Percentiles rank a stretch among this genome's conserved stretches.
These are phyloP conservation scores for Saccostrea glomerata DNA, from an alignment of 1,140 invertebrate genomes.

Conservation along the genomic window DNA sequence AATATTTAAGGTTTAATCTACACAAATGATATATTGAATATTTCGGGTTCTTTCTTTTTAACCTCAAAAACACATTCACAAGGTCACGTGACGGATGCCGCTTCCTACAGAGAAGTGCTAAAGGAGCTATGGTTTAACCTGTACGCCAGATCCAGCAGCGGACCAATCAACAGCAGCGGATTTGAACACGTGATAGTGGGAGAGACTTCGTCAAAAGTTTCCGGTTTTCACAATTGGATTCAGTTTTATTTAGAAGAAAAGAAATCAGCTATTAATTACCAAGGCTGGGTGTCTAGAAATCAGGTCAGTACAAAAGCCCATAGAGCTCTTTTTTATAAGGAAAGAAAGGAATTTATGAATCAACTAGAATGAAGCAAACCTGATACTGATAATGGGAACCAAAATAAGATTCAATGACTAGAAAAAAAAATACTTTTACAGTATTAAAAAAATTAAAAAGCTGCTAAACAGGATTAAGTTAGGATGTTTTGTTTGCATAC, in stretches of 20 bases:
- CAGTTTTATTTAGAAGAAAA: conserved; percentile 66
- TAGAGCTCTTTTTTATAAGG: no score
- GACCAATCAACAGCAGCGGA: conserved; percentile 55
- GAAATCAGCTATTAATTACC: conserved; percentile 59
- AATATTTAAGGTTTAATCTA: no score
- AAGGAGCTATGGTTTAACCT: conserved; percentile 70
- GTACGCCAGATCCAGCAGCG: conserved; percentile 64
- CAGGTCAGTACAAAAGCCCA: conserved; percentile 48
- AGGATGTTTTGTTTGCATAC: no score
- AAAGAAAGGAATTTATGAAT: no score
- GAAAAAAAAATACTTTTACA: no score
- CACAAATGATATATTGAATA: no score
- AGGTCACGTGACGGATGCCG: conserved; percentile 48
- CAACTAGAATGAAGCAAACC: no score
- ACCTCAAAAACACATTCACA: not conserved
- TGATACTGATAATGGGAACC: no score
- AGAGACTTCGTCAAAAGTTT: conserved; percentile 56
- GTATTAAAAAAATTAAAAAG: no score
- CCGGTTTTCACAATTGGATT: conserved; percentile 68
- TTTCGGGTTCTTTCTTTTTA: no score
- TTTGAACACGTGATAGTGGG: conserved; percentile 71
- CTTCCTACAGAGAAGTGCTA: conserved; percentile 61
- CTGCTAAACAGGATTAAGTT: no score
- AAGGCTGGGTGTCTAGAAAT: conserved; percentile 59
- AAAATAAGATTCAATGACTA: no score